A percentile compares a stretch with the other conserved stretches of the same genome.
Conservation (phyloP, 1,140 invertebrate genomes). For the Asbolus verrucosus region DNA sequence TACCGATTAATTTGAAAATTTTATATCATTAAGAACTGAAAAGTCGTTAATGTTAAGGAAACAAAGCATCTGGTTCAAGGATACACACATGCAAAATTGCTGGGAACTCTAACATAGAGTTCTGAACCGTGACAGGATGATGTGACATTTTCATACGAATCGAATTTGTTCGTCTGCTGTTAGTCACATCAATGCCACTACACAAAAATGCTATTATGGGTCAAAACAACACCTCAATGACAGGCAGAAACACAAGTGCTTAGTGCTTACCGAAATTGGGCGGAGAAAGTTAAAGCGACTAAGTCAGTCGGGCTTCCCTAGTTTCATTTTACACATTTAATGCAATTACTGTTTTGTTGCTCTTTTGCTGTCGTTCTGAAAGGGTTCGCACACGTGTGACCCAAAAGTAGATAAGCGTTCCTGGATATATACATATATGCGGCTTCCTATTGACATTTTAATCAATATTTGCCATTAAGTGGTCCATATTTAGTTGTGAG, state of each 20-base stretch:
- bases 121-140: constrained; percentile 34
- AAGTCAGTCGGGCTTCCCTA: too few relatives aligned
- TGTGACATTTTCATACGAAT: constrained; percentile 31
- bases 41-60: constrained; percentile 28
- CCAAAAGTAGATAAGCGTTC: too few relatives aligned
- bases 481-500: too few relatives aligned
- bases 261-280: constrained; percentile 1
- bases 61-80: constrained; percentile 38
- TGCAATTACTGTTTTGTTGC: too few relatives aligned
- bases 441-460: too few relatives aligned
- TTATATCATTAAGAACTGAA: constrained; percentile 33
- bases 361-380: too few relatives aligned
- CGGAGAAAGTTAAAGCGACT: background rate
- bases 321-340: too few relatives aligned
- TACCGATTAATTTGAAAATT: constrained; percentile 5
- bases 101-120: constrained; percentile 29
- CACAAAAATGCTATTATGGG: constrained; percentile 10
- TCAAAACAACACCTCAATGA: background rate
- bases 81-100: constrained; percentile 37
- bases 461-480: too few relatives aligned
- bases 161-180: constrained; percentile 20
- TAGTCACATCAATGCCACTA: constrained; percentile 5
- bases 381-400: too few relatives aligned
- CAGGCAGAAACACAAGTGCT: constrained; percentile 1
- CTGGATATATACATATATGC: too few relatives aligned